Evolutionary conservation across 2,113 vertebrate species (phyloP).

Genomic region (Strix uralensis): DNA sequence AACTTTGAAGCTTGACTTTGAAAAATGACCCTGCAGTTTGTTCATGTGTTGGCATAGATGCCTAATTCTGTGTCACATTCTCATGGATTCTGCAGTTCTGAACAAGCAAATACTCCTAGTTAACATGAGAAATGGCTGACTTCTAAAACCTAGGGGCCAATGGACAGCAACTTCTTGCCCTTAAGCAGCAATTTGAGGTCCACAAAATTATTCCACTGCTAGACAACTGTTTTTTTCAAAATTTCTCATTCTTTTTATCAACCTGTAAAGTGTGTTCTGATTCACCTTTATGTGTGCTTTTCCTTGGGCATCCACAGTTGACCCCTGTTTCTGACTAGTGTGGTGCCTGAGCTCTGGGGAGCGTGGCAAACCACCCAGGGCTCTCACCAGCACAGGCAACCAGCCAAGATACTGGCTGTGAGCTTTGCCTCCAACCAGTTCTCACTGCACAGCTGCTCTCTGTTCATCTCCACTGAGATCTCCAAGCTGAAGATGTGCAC

Average conservation of each 20-base stretch:
- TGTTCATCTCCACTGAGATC: not conserved
- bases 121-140: not conserved
- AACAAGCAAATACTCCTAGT: not conserved
- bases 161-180: not conserved
- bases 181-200: not conserved
- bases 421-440: not conserved
- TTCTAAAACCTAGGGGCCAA: not conserved
- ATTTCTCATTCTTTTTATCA: not conserved
- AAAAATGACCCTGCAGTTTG: not conserved
- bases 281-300: not conserved
- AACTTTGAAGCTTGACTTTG: not conserved
- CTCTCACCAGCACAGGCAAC: not conserved
- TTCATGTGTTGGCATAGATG: not conserved
- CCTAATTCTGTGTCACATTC: not conserved
- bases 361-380: not conserved
- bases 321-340: not conserved
- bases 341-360: not conserved
- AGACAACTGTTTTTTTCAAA: not conserved
- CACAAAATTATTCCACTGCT: not conserved
- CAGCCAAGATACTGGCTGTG: not conserved
- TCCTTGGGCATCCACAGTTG: not conserved
- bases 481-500: not conserved
- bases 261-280: not conserved
- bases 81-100: not conserved
- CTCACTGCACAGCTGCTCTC: not conserved